Percentiles rank a stretch among this genome's conserved stretches.
Evolutionary conservation across 2,797 vertebrate species (phyloP).

Genomic region (Ctenochaetus hawaiiensis): DNA sequence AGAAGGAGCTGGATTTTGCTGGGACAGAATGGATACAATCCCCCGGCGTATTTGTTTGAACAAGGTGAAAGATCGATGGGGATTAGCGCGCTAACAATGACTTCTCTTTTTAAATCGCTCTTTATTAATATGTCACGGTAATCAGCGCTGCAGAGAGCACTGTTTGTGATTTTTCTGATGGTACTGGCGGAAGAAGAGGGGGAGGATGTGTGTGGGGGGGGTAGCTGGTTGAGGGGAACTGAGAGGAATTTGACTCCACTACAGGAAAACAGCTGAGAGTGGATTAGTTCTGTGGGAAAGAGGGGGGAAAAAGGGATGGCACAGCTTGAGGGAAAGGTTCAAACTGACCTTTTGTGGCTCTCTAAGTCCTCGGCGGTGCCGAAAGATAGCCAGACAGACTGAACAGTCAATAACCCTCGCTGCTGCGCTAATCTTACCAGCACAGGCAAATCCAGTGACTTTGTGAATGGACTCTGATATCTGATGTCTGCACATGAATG

Average conservation of each 20-base stretch:
- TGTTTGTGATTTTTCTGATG: conserved; percentile 67
- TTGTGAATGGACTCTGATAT: conserved; percentile 74
- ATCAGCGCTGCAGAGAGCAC: conserved; percentile 69
- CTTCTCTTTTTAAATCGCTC: conserved; percentile 70
- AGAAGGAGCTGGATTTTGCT: conserved; percentile 65
- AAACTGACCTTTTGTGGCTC: conserved; percentile 83
- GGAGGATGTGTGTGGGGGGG: neutral
- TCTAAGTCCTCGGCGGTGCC: conserved; percentile 73
- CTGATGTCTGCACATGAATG: conserved; percentile 76
- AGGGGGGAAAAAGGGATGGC: conserved; percentile 54
- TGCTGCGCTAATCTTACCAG: conserved; percentile 75
- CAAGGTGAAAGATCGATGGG: conserved; percentile 82
- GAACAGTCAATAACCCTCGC: conserved; percentile 68
- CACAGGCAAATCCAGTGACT: conserved; percentile 66
- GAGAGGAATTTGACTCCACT: conserved; percentile 81
- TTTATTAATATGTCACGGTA: conserved; percentile 79
- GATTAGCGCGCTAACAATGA: conserved; percentile 77
- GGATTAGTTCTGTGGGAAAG: conserved; percentile 87
- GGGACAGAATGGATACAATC: conserved; percentile 57
- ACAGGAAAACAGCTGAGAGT: conserved; percentile 84
- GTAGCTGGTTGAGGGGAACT: conserved; percentile 28
- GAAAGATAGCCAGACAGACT: conserved; percentile 76
- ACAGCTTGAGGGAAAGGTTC: conserved; percentile 73
- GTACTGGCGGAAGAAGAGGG: conserved; percentile 15
- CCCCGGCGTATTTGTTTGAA: conserved; percentile 71